A percentile compares a stretch with the other conserved stretches of the same genome.
These are phyloP conservation scores for Trachops cirrhosus DNA, from an alignment of 2,797 vertebrate genomes.

Conservation along the genomic window DNA sequence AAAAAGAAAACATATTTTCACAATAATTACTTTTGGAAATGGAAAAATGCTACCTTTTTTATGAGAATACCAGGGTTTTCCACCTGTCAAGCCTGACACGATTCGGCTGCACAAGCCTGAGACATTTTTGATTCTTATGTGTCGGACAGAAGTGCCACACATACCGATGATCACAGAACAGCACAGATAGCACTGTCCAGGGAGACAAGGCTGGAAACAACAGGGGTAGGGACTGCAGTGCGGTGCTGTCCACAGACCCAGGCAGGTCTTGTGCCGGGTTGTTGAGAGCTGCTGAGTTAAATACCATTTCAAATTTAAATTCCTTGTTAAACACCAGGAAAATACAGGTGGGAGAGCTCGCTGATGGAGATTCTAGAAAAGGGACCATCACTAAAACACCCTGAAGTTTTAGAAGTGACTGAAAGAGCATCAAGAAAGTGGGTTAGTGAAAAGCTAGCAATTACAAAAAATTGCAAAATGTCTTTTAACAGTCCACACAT, in stretches of 20 bases:
- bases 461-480: not conserved
- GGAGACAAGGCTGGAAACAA: not conserved
- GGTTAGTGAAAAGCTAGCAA: not conserved
- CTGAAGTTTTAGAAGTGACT: constrained; percentile 5
- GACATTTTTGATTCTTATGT: constrained; percentile 19
- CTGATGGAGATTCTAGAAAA: constrained; percentile 7
- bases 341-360: constrained; percentile 32
- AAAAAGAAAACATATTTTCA: not conserved
- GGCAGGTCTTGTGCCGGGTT: not conserved
- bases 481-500: not conserved
- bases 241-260: not conserved
- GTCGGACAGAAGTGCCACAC: not conserved
- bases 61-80: not conserved
- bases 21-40: not conserved
- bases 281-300: constrained; percentile 18
- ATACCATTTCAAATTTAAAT: constrained; percentile 67
- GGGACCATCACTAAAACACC: not conserved
- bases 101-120: not conserved
- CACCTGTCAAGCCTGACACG: not conserved
- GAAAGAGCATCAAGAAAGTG: not conserved
- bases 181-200: not conserved
- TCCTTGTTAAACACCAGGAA: constrained; percentile 40
- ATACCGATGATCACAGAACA: constrained; percentile 27
- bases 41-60: not conserved
- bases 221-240: not conserved